Base-by-base conservation (phyloP, 2,888 invertebrate genomes). In the Lithophane semibrunnea region DNA sequence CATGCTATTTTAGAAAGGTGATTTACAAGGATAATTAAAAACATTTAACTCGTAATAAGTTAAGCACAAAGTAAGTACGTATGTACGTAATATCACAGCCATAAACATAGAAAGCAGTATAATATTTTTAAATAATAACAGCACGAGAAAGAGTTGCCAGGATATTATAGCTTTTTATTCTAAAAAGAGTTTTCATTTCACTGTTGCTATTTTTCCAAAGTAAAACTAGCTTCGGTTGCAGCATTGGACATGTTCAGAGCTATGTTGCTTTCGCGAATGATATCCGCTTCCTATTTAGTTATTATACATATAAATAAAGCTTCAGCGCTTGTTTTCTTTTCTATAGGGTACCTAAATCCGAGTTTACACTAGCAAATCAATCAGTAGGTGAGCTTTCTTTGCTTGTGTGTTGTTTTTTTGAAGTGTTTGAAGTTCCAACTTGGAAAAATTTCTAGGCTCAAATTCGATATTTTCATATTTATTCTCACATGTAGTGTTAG, bases 151-250 rank as follows among this genome's bases (percentile, higher is more conserved):
- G 68, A 61, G 24, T 56, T 18, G 37, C 64, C 68, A 49, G 85
- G 64, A 71, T 77, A 44, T 44, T 9, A 65, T 71, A 74, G 73
- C 18, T 71, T 85, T 81, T 77, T 82, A 72, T 69, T 82, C 37
- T 47, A 64, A 74, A 83, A 77, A 85, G 29, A 74, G 64, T 65
- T 75, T 85, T 82, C 64, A 85, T 77, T 83, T 74, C 42, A 44
- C 69, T 65, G 42, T 83, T 77, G 71, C 68, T 66, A 65, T 85
- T 83, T 83, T 74, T 54, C 44, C 67, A 82, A 77, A 82, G 58
- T 42, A 73, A 85, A 82, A 65, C 76, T 70, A 65, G 71, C 61
- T 73, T 68, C 10, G 18, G 67, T 13, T 65, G 73, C 60, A 67
- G 42, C 64, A 60, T 73, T 54, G 64, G 75, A 68, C 68, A 49